A percentile compares a stretch with the other conserved stretches of the same genome.
phyloP scores from a whole-genome alignment of 1,140 invertebrate species.

The Schlechtendalia chinensis region DNA sequence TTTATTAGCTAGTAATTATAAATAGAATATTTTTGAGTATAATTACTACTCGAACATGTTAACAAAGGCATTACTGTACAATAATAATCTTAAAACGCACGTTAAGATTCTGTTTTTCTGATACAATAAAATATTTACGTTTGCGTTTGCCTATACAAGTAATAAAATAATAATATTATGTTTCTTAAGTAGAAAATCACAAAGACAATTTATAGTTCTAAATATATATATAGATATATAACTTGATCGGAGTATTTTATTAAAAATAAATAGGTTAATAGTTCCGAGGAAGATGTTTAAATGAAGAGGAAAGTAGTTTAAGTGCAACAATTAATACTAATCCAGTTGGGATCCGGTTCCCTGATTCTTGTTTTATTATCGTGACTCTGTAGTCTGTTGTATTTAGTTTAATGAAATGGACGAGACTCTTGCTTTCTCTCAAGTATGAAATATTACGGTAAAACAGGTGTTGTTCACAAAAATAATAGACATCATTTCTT shows the following conservation, averaged over 20 bases:
- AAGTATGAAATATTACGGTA: constrained; percentile 8
- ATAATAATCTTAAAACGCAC: too few species aligned
- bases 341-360: constrained; percentile 45
- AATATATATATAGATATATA: neutral
- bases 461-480: constrained; percentile 20
- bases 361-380: constrained; percentile 40
- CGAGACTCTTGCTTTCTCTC: constrained; percentile 42
- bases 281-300: constrained; percentile 31
- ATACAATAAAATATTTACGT: too few species aligned
- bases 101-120: too few species aligned
- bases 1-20: too few species aligned
- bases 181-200: neutral
- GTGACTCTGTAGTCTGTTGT: constrained; percentile 36
- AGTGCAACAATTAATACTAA: constrained; percentile 38
- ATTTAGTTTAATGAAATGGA: constrained; percentile 38
- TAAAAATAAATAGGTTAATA: constrained; percentile 13
- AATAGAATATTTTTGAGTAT: too few species aligned
- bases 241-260: neutral
- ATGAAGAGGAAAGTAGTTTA: constrained; percentile 34
- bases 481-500: constrained; percentile 15
- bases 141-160: too few species aligned
- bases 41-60: too few species aligned
- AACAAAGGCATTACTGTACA: too few species aligned
- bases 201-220: neutral
- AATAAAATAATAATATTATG: too few species aligned